Evolutionary conservation across 2,113 vertebrate species (phyloP).

Genomic region (Prunella fulvescens): DNA sequence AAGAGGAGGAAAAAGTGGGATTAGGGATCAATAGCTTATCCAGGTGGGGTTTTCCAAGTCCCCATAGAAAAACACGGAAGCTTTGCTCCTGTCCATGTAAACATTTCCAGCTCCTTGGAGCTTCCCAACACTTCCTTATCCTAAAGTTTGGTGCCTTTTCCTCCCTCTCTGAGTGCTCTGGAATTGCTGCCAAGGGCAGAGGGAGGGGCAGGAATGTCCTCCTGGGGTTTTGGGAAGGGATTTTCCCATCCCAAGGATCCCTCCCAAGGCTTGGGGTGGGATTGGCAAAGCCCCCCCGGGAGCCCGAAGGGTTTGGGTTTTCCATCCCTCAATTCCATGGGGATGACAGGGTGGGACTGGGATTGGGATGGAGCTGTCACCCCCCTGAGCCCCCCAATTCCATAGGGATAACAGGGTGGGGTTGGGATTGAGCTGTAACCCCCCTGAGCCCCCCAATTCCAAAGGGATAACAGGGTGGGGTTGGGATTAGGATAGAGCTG

Average conservation of each 20-base stretch:
- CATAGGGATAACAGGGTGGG: background rate
- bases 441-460: background rate
- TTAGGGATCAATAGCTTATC: conserved; percentile 38
- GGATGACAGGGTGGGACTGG: background rate
- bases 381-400: background rate
- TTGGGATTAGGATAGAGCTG: too few relatives aligned
- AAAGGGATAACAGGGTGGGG: too few relatives aligned
- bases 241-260: background rate
- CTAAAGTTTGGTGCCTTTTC: background rate
- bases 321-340: background rate
- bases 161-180: background rate
- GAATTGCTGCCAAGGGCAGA: background rate
- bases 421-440: background rate
- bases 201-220: background rate
- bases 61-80: conserved; percentile 24
- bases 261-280: background rate
- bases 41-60: background rate
- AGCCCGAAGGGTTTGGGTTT: background rate
- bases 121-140: background rate
- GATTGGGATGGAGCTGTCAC: background rate
- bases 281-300: background rate
- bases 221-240: background rate
- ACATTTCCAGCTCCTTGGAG: conserved; percentile 21
- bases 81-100: conserved; percentile 61
- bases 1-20: background rate